Base-by-base conservation (phyloP, 2,113 vertebrate genomes). In the Empidonax traillii region DNA sequence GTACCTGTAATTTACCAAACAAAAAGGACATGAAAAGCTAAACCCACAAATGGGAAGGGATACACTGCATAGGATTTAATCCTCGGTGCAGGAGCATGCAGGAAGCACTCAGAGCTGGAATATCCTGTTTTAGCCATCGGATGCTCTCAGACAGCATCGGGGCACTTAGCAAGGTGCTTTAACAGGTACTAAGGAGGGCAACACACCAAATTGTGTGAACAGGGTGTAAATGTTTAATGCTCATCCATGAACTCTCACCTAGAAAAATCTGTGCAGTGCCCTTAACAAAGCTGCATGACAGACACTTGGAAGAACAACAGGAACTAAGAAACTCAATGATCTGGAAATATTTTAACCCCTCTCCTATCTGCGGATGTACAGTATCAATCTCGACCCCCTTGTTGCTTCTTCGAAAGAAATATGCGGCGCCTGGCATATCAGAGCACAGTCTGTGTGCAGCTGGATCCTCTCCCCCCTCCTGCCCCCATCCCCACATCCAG, bases 1-100 rank as follows among this genome's bases (percentile, higher is more conserved):
- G 68, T 92, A 95, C 92, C 93, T 96, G 93, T 94, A 93, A 97
- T 96, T 95, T 92, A 94, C 86, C 62, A 79, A 62, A 96, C 88
- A 95, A 90, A 96, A 93, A 78, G 18, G 58, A 89, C 83, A 89
- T 73, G 93, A 85, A 95, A 95, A 94, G 86, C 84, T 85, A 89
- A 97, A 66, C 51, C 92, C 79, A 9, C 85, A 83, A 47, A 84
- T 95, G 90, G 92, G 69, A 97, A 62, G 74, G 78, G 85, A 91
- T 81, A 55, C 30, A 2, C 37, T 80, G 90, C 13, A 5, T 31
- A 69, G 92, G 85, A 43, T 82, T 93, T 74, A 80, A 77, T 81
- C 56, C 46, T 52, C 0, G 0, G 55, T 51, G 73, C 39, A 56
- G 81, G 23, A 33, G 78, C 78, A 37, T 53, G 91, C 66, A 61